Conservation (phyloP, 2,888 invertebrate genomes). For the Nowickia ferox region DNA sequence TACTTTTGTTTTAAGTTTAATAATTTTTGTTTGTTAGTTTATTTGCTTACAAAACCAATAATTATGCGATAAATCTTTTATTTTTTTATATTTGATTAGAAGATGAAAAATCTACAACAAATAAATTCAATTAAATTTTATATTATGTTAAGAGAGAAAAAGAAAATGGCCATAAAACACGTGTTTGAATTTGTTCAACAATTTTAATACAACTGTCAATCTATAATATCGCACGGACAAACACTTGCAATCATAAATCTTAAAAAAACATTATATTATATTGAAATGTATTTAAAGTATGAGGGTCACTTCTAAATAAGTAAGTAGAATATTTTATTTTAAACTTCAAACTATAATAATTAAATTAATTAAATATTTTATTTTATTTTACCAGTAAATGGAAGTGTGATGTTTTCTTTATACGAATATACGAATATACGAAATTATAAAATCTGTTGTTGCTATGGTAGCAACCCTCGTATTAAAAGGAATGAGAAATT, state of each 20-base stretch:
- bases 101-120: constrained; percentile 48
- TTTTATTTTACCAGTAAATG: no score
- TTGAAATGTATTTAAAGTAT: constrained; percentile 26
- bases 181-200: constrained; percentile 68
- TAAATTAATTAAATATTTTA: no score
- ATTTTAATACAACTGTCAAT: constrained; percentile 67
- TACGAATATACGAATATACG: no score
- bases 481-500: not conserved
- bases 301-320: not conserved
- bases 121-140: constrained; percentile 68
- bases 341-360: no score
- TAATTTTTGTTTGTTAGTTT: constrained; percentile 29
- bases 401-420: no score
- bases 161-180: constrained; percentile 65
- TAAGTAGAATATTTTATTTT: not conserved
- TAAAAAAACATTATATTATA: constrained; percentile 26
- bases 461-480: constrained; percentile 4
- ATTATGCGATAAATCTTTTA: constrained; percentile 69
- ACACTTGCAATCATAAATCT: constrained; percentile 67
- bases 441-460: no score
- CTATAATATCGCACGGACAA: constrained; percentile 57
- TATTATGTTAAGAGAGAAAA: not conserved
- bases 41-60: constrained; percentile 63
- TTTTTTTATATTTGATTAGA: constrained; percentile 52
- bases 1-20: constrained; percentile 45